Evolutionary conservation across 2,888 invertebrate species (phyloP).

Genomic region (Athalia circularis): DNA sequence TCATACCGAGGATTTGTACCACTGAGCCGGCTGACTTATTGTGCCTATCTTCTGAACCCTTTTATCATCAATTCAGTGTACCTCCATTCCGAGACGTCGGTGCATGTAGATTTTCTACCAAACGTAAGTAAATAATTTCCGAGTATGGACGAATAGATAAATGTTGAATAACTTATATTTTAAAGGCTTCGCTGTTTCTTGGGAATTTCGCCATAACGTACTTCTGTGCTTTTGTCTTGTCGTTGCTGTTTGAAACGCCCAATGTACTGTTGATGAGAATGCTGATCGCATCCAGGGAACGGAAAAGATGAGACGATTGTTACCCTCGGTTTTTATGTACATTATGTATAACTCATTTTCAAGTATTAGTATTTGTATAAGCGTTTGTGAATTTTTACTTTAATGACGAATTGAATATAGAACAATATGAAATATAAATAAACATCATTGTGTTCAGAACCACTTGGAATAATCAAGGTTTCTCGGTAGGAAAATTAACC

Average conservation of each 20-base stretch:
- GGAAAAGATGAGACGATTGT: slow-evolving; percentile 52
- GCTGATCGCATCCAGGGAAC: slow-evolving; percentile 50
- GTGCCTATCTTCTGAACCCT: slow-evolving; percentile 79
- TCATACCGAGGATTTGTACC: slow-evolving; percentile 67
- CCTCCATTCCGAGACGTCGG: slow-evolving; percentile 64
- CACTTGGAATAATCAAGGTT: too few relatives aligned
- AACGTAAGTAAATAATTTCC: slow-evolving; percentile 66
- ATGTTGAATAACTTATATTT: slow-evolving; percentile 36
- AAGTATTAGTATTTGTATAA: slow-evolving; percentile 29
- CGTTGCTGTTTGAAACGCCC: slow-evolving; percentile 72
- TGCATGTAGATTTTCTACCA: slow-evolving; percentile 66
- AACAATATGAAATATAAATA: slow-evolving; percentile 21
- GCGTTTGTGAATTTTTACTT: slow-evolving; percentile 27
- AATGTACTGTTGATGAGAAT: slow-evolving; percentile 69
- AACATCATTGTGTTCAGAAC: not conserved
- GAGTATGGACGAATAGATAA: not conserved
- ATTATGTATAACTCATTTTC: slow-evolving; percentile 21
- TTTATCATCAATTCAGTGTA: slow-evolving; percentile 75
- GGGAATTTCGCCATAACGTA: slow-evolving; percentile 67
- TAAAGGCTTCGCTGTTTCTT: slow-evolving; percentile 64
- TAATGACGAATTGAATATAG: slow-evolving; percentile 28
- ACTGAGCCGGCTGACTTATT: slow-evolving; percentile 77
- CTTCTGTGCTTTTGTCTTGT: slow-evolving; percentile 67
- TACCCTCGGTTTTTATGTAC: slow-evolving; percentile 1
- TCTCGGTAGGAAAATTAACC: not conserved